These are phyloP conservation scores for Mythimna albipuncta DNA, from an alignment of 2,888 invertebrate species.

Conservation along the genomic window DNA sequence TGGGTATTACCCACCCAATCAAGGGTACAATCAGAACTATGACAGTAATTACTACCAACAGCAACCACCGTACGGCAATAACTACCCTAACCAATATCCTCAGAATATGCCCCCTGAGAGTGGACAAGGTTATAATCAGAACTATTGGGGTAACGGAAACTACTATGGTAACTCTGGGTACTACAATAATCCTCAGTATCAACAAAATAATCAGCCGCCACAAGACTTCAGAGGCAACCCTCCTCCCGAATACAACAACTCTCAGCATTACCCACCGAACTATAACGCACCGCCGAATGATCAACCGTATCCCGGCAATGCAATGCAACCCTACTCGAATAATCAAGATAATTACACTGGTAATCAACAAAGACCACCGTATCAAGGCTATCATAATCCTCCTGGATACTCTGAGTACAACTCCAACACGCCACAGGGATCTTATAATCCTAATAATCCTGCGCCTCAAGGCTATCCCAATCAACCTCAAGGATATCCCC, in stretches of 20 bases:
- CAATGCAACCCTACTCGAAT: slow-evolving; percentile 78
- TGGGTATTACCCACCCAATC: slow-evolving; percentile 88
- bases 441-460: slow-evolving; percentile 75
- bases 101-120: slow-evolving; percentile 76
- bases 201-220: slow-evolving; percentile 76
- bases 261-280: slow-evolving; percentile 80
- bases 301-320: slow-evolving; percentile 77
- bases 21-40: slow-evolving; percentile 84
- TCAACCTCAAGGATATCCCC: slow-evolving; percentile 74
- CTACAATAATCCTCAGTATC: slow-evolving; percentile 85
- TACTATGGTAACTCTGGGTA: slow-evolving; percentile 84
- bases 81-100: slow-evolving; percentile 86
- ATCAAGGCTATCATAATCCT: slow-evolving; percentile 75
- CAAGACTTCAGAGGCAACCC: slow-evolving; percentile 78
- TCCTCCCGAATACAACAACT: slow-evolving; percentile 75
- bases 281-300: slow-evolving; percentile 77
- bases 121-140: slow-evolving; percentile 81
- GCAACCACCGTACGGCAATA: slow-evolving; percentile 77
- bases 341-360: slow-evolving; percentile 79
- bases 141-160: slow-evolving; percentile 85
- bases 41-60: slow-evolving; percentile 85
- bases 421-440: slow-evolving; percentile 70
- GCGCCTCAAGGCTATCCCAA: slow-evolving; percentile 76
- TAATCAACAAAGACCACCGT: slow-evolving; percentile 80
- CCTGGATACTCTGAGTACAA: slow-evolving; percentile 81